phyloP scores from a whole-genome alignment of 2,113 vertebrate genomes.

The Oreochromis aureus region DNA sequence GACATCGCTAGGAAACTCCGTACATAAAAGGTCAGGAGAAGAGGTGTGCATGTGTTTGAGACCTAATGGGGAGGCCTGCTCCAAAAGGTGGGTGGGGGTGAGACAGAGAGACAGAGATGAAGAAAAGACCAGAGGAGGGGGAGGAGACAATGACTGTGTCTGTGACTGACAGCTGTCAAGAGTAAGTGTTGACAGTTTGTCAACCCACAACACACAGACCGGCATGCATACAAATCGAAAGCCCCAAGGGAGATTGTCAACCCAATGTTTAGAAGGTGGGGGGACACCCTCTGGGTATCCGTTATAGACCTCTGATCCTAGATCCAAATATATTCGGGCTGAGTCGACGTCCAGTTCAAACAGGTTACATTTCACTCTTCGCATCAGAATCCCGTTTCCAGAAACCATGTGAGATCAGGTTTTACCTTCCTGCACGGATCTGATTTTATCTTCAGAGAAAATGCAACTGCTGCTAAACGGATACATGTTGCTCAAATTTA shows the following conservation, averaged over 20 bases:
- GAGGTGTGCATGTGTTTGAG: background rate
- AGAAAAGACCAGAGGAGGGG: background rate
- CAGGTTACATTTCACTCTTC: background rate
- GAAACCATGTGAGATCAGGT: background rate
- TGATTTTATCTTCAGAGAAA: background rate
- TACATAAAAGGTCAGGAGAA: slow-evolving; percentile 38
- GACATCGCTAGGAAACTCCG: slow-evolving; percentile 27
- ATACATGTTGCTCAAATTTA: background rate
- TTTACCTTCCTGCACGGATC: background rate
- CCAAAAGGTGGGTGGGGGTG: background rate
- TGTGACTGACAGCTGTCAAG: slow-evolving; percentile 64
- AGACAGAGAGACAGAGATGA: background rate
- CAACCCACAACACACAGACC: background rate
- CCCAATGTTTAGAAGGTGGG: background rate
- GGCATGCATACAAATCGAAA: background rate
- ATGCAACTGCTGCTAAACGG: background rate
- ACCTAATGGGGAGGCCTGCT: background rate
- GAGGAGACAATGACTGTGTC: background rate
- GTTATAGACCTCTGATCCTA: background rate
- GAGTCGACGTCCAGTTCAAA: background rate
- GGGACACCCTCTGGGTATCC: background rate
- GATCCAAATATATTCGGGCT: background rate
- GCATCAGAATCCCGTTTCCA: background rate
- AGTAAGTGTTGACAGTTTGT: slow-evolving; percentile 36
- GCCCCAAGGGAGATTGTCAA: background rate